Percentiles rank a stretch among this genome's conserved stretches.
Conservation (phyloP, 2,797 vertebrate genomes). For the Paramormyrops hopkinsi region DNA sequence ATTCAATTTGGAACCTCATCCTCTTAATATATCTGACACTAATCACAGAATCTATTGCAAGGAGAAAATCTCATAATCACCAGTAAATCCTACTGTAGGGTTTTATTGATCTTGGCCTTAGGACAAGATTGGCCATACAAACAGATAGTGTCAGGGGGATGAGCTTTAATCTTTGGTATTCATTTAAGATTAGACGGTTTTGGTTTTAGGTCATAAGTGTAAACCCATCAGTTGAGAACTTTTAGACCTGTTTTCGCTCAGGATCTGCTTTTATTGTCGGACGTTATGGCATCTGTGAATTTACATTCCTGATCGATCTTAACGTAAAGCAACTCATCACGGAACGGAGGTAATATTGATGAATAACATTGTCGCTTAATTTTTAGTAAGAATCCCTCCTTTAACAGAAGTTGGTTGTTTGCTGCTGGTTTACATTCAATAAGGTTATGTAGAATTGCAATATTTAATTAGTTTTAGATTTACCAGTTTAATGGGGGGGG, state of each 20-base stretch:
- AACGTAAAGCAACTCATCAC: not conserved
- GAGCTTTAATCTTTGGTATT: constrained; percentile 60
- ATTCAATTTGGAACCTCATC: constrained; percentile 32
- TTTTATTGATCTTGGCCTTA: constrained; percentile 68
- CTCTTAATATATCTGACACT: constrained; percentile 36
- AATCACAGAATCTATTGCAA: constrained; percentile 50
- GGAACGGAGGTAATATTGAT: not conserved
- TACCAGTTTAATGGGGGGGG: constrained; percentile 28
- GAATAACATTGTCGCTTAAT: not conserved
- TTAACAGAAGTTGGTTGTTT: not conserved
- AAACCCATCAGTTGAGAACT: constrained; percentile 18
- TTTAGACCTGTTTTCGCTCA: not conserved
- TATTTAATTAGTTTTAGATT: constrained; percentile 55
- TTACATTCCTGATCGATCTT: not conserved
- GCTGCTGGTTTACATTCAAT: not conserved
- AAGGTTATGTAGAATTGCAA: constrained; percentile 28
- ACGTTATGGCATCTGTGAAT: not conserved
- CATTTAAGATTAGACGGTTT: constrained; percentile 66
- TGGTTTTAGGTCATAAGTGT: constrained; percentile 44
- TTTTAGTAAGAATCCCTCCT: not conserved
- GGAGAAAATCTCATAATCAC: constrained; percentile 58
- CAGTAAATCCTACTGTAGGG: constrained; percentile 63
- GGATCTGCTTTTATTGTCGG: not conserved
- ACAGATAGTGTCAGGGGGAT: constrained; percentile 58
- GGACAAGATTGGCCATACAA: constrained; percentile 59